These are phyloP conservation scores for Aproaerema taeniolella DNA, from an alignment of 2,888 invertebrate genomes.

Conservation along the genomic window DNA sequence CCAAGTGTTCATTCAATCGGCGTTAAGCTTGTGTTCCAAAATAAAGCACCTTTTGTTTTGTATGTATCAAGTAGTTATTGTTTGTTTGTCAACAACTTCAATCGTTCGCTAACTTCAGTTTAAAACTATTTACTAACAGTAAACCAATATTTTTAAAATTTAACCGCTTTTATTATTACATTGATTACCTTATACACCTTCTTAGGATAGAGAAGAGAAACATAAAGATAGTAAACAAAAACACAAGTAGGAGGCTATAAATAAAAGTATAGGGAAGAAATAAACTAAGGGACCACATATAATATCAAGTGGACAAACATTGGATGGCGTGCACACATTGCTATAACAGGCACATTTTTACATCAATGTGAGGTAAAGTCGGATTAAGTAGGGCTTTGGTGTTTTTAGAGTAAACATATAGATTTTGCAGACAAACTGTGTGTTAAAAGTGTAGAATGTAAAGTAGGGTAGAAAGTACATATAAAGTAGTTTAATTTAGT, in stretches of 20 bases:
- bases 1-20: conserved; percentile 27
- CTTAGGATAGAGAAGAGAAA: conserved; percentile 36
- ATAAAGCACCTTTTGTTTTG: conserved; percentile 45
- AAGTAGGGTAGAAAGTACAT: conserved; percentile 50
- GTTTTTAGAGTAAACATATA: conserved; percentile 44
- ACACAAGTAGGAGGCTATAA: conserved; percentile 54
- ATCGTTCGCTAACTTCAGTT: conserved; percentile 6
- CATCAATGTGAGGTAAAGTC: conserved; percentile 40
- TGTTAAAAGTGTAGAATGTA: conserved; percentile 52
- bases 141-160: neutral
- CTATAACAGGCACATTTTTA: conserved; percentile 70
- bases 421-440: conserved; percentile 17
- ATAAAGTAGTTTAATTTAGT: conserved; percentile 37
- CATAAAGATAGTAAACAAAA: conserved; percentile 55
- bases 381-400: conserved; percentile 44
- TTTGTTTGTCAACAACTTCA: conserved; percentile 29
- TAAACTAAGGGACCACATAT: conserved; percentile 71
- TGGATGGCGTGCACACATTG: conserved; percentile 72
- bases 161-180: too few relatives aligned
- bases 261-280: conserved; percentile 46
- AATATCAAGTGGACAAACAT: conserved; percentile 70
- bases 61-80: conserved; percentile 49
- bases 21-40: conserved; percentile 37
- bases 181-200: conserved; percentile 19
- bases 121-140: neutral